Evolutionary conservation across 2,113 vertebrate species (phyloP), one percentile per base, ranked within the genome.

Genomic region (Mesocricetus auratus): DNA sequence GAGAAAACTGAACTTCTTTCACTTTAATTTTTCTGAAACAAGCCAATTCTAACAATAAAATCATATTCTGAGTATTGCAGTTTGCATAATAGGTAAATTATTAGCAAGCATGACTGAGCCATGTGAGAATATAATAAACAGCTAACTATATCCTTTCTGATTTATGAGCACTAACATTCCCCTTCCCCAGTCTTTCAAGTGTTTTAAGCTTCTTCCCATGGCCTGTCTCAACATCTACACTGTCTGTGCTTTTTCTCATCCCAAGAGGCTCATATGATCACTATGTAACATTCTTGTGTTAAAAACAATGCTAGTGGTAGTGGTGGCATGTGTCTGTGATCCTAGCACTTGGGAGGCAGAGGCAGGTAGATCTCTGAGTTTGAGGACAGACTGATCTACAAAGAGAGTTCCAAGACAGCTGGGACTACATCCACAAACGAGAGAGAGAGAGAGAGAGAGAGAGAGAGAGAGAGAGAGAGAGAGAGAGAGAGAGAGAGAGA

Each of bases 11-110:
- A 88, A 95, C 9, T 93, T 77, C 24, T 68, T 31, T 79, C 56
- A 91, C 17, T 77, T 79, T 68, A 75, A 78, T 77, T 66, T 19
- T 60, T 75, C 45, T 73, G 29, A 42, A 95, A 79, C 60, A 19
- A 68, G 85, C 42, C 2, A 89, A 62, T 74, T 74, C 53, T n/a
- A 83, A 4, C 60, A 92, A 68, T 26, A 86, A 69, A 87, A 90
- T 87, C 22, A 45, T 3, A 42, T 24, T 56, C 24, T 93, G 53
- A 95, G 64, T 89, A 91, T 82, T n/a, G 21, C 94, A 47, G 19
- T 56, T 92, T 29, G 92, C 11, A n/a, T 50, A 77, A 64, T 77
- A 93, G 53, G 21, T 81, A 93, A 96, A 62, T 2, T 87, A 7
- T 87, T 60, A 94, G n/a, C 7, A 81, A 91, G 75, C 1, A 78